phyloP scores from a whole-genome alignment of 1,140 invertebrate species.

The fruit fly (Drosophila melanogaster) region DNA sequence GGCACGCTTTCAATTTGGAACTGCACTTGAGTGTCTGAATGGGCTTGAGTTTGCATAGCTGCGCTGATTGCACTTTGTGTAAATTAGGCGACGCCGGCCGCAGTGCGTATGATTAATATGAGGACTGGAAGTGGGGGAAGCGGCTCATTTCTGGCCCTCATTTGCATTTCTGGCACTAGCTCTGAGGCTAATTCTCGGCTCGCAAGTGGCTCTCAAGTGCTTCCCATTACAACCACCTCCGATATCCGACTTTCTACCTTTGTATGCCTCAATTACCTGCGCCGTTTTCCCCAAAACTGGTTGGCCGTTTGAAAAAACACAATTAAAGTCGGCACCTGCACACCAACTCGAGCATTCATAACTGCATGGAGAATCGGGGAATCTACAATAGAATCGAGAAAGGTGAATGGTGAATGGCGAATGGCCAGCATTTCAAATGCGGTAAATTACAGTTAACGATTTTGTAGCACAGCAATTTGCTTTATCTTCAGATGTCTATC shows the following conservation, averaged over 20 bases:
- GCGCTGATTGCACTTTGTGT: slow-evolving; percentile 38
- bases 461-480: slow-evolving; percentile 82
- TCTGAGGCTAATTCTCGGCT: slow-evolving; percentile 20
- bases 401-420: slow-evolving; percentile 35
- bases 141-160: slow-evolving; percentile 14
- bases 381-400: not conserved
- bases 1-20: slow-evolving; percentile 35
- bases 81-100: slow-evolving; percentile 21
- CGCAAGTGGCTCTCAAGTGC: slow-evolving; percentile 32
- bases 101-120: slow-evolving; percentile 53
- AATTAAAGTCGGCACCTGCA: slow-evolving; percentile 45
- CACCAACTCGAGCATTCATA: slow-evolving; percentile 50
- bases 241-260: slow-evolving; percentile 5
- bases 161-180: slow-evolving; percentile 20
- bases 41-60: slow-evolving; percentile 6
- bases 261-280: slow-evolving; percentile 22
- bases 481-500: slow-evolving; percentile 79
- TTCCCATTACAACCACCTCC: slow-evolving; percentile 12
- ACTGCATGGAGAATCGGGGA: slow-evolving; percentile 23
- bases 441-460: slow-evolving; percentile 83
- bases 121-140: slow-evolving; percentile 1
- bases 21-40: slow-evolving; percentile 6
- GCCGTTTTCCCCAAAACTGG: slow-evolving; percentile 27
- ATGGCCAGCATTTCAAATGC: slow-evolving; percentile 67
- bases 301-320: slow-evolving; percentile 41